phyloP scores from a whole-genome alignment of 2,113 vertebrate genomes.

The Megalops atlanticus region DNA sequence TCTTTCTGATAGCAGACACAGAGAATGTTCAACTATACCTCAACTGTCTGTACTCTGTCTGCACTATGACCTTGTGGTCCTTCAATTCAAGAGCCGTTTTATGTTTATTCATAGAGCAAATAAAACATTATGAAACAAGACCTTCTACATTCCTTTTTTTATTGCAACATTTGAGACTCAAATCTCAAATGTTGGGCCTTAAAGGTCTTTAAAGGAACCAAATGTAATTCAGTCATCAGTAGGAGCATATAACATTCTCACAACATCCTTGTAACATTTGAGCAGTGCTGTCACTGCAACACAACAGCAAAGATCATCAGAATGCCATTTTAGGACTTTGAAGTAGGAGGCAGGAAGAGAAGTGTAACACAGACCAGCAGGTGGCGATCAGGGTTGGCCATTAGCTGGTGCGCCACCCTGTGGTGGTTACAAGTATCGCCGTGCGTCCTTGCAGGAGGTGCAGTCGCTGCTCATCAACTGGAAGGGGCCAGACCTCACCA shows the following conservation, averaged over 20 bases:
- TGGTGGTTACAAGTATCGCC: background rate
- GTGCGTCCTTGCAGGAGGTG: conserved; percentile 76
- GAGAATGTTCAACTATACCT: too few species aligned
- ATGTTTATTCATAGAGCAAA: too few species aligned
- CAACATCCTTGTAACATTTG: background rate
- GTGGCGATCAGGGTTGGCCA: background rate
- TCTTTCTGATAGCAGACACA: background rate
- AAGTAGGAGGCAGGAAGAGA: too few species aligned
- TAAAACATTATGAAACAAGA: too few species aligned
- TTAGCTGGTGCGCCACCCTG: background rate
- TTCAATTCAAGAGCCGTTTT: too few species aligned
- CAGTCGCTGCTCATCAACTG: conserved; percentile 90
- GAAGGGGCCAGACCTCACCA: conserved; percentile 90
- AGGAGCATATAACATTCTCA: background rate
- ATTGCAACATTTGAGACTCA: too few species aligned
- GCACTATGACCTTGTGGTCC: too few species aligned
- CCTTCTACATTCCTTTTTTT: too few species aligned
- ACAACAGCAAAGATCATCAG: too few species aligned
- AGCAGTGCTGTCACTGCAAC: background rate
- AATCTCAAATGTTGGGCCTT: too few species aligned
- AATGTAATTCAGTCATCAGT: background rate
- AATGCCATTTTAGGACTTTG: too few species aligned
- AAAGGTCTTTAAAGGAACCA: background rate
- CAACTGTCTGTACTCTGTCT: too few species aligned
- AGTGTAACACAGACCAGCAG: background rate